phyloP scores from a whole-genome alignment of 2,113 vertebrate genomes.

The Eudorcas thomsonii region DNA sequence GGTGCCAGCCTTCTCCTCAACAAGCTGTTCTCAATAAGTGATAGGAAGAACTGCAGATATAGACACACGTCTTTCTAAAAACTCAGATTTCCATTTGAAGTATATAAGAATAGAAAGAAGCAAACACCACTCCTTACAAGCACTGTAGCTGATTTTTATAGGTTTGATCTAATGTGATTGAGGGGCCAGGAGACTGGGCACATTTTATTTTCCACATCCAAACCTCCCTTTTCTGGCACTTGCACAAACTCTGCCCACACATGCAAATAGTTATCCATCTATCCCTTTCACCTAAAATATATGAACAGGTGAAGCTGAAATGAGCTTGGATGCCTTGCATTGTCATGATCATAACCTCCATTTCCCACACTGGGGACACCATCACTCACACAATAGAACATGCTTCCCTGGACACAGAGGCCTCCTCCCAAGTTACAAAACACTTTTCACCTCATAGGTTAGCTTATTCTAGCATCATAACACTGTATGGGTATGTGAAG shows the following conservation, averaged over 20 bases:
- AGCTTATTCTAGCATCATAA: neutral
- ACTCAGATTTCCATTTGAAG: neutral
- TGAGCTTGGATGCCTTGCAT: neutral
- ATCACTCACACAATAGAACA: neutral
- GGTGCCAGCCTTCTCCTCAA: neutral
- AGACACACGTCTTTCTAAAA: neutral
- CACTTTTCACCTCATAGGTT: neutral
- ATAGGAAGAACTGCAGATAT: neutral
- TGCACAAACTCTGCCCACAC: neutral
- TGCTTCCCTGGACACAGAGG: neutral
- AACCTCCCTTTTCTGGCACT: neutral
- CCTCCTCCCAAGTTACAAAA: neutral
- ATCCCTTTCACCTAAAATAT: neutral
- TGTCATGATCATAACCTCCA: neutral
- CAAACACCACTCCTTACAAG: neutral
- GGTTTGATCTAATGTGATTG: neutral
- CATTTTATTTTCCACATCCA: neutral
- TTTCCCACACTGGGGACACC: neutral
- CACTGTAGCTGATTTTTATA: neutral
- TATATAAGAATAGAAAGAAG: neutral
- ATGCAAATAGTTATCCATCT: neutral
- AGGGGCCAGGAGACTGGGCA: fast-evolving
- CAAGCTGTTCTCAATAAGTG: neutral
- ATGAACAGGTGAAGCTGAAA: conserved; percentile 1
- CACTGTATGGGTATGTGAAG: neutral